Evolutionary conservation across 2,797 vertebrate genomes (phyloP).

Genomic region (Uromys caudimaculatus): DNA sequence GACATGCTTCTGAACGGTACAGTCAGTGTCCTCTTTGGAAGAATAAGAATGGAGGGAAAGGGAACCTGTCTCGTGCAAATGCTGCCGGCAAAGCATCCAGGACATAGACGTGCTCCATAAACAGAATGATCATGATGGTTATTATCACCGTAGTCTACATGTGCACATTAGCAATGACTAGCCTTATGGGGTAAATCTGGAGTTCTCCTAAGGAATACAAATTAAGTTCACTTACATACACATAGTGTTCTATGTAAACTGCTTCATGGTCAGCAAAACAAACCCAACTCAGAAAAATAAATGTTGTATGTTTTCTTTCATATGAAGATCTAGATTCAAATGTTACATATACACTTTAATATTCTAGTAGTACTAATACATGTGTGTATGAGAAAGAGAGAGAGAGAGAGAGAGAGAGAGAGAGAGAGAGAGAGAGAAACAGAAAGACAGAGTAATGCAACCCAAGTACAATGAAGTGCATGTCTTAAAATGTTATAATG

Average conservation of each 20-base stretch:
- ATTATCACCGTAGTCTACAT: not conserved
- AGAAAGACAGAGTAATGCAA: not conserved
- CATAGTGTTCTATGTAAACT: not conserved
- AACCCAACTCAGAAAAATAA: not conserved
- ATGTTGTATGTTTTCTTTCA: not conserved
- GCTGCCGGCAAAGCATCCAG: not conserved
- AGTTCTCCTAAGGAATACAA: not conserved
- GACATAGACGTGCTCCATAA: not conserved
- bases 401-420: not conserved
- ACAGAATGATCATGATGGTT: not conserved
- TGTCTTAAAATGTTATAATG: not conserved
- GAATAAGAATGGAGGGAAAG: not conserved
- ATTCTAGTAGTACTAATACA: not conserved
- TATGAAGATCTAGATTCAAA: not conserved
- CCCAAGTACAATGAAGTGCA: not conserved
- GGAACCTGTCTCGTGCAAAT: not conserved
- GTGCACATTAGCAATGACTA: not conserved
- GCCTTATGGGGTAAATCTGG: not conserved
- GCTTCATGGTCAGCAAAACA: not conserved
- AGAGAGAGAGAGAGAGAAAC: not conserved
- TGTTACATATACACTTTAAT: not conserved
- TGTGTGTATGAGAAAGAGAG: not conserved
- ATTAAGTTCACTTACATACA: not conserved
- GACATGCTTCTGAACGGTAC: conserved; percentile 12
- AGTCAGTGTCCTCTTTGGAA: not conserved